Base-by-base conservation (phyloP, 2,888 invertebrate genomes). In the Drosophila glabriapex region DNA sequence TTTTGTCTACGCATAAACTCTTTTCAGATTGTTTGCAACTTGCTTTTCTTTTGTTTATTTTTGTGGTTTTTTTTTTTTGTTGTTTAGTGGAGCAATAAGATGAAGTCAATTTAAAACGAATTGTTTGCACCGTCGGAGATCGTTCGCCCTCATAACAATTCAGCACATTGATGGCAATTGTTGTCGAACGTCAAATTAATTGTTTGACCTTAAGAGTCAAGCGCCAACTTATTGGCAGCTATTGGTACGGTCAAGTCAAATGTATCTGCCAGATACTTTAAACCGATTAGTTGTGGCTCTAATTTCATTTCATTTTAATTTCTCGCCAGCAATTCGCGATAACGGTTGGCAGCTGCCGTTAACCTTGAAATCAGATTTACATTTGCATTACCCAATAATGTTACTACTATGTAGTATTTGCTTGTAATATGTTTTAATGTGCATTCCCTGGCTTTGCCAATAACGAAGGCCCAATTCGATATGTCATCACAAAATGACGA, bases 251-350 rank as follows among this genome's bases (percentile, higher is more conserved):
- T 50, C 61, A 74, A 62, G 46, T 4, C 16, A 25, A 49, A 52
- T 68, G 35, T 72, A 70, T 75, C 67, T 70, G 63, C 35, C 71
- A 72, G 72, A 80, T 76, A 76, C 78, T 76, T 81, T 73, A 82
- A 73, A 77, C 77, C 86, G 82, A 86, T 85, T 85, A 76, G 89
- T 84, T 83, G 73, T 71, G 80, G 70, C 53, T 73, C 68, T 55
- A 85, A 79, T 79, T 80, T 72, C 67, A 76, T 67, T 66, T 61
- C 35, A 68, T 63, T 73, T n/a, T n/a, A n/a, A n/a, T n/a, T 78
- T 68, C 78, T 64, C 31, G 68, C 64, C 62, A 43, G 39, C 59
- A 67, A 66, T 72, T 53, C 37, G 64, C 87, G 81, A 85, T 87
- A 84, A 86, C 70, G 64, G 68, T 50, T 61, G 28, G 54, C 49